Evolutionary conservation across 2,888 invertebrate species (phyloP), one percentile per base, ranked within the genome.

Genomic region (Drosophila seclusa): DNA sequence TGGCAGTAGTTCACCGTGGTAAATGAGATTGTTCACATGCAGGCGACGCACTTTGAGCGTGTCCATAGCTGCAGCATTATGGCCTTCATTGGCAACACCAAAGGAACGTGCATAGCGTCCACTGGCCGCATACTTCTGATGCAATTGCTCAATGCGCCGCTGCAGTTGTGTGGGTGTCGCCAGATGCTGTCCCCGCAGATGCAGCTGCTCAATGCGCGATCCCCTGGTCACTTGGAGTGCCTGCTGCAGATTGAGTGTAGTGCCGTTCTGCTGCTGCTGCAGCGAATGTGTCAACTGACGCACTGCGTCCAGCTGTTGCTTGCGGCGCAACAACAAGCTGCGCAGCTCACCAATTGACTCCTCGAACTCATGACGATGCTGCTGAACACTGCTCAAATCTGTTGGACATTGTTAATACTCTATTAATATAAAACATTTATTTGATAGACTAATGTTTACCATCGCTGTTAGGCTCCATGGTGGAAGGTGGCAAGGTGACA

Each of bases 311-410:
- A 91, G 69, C 0, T 80, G 74, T 13, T 69, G 60, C 48, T 85
- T 90, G 50, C 85, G 91, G 4, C 83, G 82, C 21, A 92, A 60
- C 29, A 92, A 64, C 7, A 84, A 61, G 4, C 90, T 88, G 4
- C 92, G 87, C 27, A 92, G 58, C 4, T 52, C 78, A 4, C 78
- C 74, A 13, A 92, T 77, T 13, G 77, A 73, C 24, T 81, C 68
- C 76, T 92, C 92, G 42, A 92, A 91, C 13, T 87, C 75, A 42
- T 91, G 90, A 5, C 84, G 85, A 66, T 92, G 92, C 61, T 78
- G 77, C 29, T 87, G 90, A n/a, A 90, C 70, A 11, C 74, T 74
- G 42, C 77, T 82, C 16, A 91, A 69, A 66, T 90, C 91, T 82
- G 54, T 2, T 6, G 2, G 29, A 10, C 18, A n/a, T 29, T 21